phyloP scores from a whole-genome alignment of 2,113 vertebrate species.

The Lanius collurio region DNA sequence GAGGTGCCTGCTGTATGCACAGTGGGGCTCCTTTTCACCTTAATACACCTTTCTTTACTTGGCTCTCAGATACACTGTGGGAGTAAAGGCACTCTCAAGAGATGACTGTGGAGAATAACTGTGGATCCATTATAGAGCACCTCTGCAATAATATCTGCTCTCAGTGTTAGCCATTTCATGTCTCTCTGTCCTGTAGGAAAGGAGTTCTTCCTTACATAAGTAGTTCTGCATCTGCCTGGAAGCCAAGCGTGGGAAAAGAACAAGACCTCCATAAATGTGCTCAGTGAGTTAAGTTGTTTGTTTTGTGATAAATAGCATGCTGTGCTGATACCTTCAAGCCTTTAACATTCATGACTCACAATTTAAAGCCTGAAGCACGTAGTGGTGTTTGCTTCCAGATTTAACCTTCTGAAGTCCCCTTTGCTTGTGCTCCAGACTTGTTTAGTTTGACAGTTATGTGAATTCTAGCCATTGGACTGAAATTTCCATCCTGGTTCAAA shows the following conservation, averaged over 20 bases:
- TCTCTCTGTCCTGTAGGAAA: background rate
- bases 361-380: background rate
- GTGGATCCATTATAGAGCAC: background rate
- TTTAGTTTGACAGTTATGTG: slow-evolving; percentile 13
- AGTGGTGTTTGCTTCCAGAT: background rate
- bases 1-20: background rate
- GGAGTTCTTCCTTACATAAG: background rate
- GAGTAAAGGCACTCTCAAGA: background rate
- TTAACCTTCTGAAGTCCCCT: background rate
- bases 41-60: background rate
- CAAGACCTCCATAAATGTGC: background rate
- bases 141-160: background rate
- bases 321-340: slow-evolving; percentile 19
- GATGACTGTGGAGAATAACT: background rate
- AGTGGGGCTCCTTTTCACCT: background rate
- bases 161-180: background rate
- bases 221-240: background rate
- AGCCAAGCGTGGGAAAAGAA: background rate
- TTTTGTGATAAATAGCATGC: slow-evolving; percentile 16
- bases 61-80: background rate
- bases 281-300: slow-evolving; percentile 26
- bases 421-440: background rate
- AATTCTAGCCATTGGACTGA: background rate
- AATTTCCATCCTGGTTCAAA: background rate
- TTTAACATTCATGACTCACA: slow-evolving; percentile 35